Evolutionary conservation across 1,140 invertebrate species (phyloP).

Genomic region (Sweltsa coloradensis): DNA sequence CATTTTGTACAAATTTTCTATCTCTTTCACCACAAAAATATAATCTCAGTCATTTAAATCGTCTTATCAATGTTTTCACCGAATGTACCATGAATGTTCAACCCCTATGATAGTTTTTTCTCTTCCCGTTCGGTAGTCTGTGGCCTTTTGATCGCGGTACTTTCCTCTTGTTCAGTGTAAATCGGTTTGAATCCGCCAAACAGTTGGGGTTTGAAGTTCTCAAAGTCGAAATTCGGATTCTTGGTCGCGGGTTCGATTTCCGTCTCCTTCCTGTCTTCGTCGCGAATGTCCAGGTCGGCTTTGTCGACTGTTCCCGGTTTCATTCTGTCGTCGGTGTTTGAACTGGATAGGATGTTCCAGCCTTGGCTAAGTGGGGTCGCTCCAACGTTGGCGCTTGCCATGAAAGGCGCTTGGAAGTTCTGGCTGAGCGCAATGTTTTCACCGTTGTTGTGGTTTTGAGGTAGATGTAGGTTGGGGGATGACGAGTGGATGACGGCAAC

Average conservation of each 20-base stretch:
- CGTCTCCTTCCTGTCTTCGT: background rate
- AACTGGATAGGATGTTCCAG: conserved; percentile 44
- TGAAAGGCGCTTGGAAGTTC: conserved; percentile 54
- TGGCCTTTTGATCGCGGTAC: background rate
- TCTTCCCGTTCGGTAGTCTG: conserved; percentile 1
- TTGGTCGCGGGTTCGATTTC: conserved; percentile 12
- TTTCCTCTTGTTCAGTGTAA: conserved; percentile 23
- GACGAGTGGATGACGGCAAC: conserved; percentile 15
- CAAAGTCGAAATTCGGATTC: conserved; percentile 38
- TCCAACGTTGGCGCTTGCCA: conserved; percentile 29
- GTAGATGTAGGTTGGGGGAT: background rate
- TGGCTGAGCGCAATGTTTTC: background rate
- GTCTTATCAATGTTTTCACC: no score
- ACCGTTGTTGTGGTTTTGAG: background rate
- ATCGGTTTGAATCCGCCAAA: conserved; percentile 57
- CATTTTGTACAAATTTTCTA: no score
- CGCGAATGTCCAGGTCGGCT: conserved; percentile 1
- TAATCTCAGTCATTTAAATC: no score
- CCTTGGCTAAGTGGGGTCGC: conserved; percentile 37
- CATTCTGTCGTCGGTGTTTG: conserved; percentile 15
- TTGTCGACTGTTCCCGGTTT: conserved; percentile 12
- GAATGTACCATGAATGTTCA: no score
- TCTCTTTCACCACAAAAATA: no score
- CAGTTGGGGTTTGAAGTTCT: conserved; percentile 54
- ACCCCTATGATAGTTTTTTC: no score